A percentile compares a stretch with the other conserved stretches of the same genome.
Conservation (phyloP, 1,140 invertebrate species). For the Lepidurus arcticus region DNA sequence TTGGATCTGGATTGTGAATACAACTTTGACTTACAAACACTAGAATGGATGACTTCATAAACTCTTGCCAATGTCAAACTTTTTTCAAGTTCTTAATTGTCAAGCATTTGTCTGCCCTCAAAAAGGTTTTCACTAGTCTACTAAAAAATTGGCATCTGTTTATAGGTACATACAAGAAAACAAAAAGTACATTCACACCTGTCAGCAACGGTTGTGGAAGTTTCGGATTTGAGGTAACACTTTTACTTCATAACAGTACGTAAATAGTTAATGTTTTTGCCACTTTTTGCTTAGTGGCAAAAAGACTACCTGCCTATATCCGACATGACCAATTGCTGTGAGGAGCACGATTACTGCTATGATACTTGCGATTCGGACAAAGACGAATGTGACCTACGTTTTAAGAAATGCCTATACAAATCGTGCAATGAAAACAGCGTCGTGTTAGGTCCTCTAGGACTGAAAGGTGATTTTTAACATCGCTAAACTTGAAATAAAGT, state of each 20-base stretch:
- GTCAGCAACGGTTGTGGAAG: conserved; percentile 76
- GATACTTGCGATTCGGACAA: conserved; percentile 79
- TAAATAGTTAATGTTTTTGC: conserved; percentile 9
- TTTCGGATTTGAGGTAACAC: conserved; percentile 49
- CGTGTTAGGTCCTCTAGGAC: conserved; percentile 29
- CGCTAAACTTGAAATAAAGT: background rate
- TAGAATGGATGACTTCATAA: background rate
- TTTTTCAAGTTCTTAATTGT: background rate
- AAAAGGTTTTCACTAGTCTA: conserved; percentile 11
- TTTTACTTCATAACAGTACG: conserved; percentile 8
- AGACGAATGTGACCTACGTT: conserved; percentile 77
- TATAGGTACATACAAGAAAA: conserved; percentile 59
- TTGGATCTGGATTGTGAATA: background rate
- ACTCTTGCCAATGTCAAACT: conserved; percentile 7
- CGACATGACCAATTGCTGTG: conserved; percentile 77
- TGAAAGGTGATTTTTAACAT: conserved; percentile 31
- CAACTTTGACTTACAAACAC: background rate
- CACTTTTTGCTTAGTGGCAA: conserved; percentile 55
- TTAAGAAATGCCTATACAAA: conserved; percentile 75
- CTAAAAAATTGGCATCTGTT: background rate
- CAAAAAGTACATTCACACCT: conserved; percentile 65
- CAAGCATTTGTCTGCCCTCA: conserved; percentile 16
- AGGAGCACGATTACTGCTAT: conserved; percentile 81
- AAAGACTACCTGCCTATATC: conserved; percentile 65
- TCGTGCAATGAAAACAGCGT: conserved; percentile 59